Conservation (phyloP, 2,888 invertebrate genomes). For the Drosophila lutescens region DNA sequence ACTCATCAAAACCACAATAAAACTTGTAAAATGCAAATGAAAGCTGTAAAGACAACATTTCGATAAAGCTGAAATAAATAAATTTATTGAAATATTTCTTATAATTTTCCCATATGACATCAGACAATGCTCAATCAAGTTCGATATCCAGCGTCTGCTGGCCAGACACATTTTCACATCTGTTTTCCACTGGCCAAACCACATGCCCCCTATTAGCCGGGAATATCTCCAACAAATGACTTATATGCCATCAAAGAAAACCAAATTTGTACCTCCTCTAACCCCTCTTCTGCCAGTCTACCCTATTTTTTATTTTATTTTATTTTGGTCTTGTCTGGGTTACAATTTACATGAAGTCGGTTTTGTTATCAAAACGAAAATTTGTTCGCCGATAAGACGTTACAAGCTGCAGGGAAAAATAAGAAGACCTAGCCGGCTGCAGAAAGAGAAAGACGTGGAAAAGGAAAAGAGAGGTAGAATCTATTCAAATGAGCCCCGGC, state of each 20-base stretch:
- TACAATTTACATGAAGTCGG: slow-evolving; percentile 55
- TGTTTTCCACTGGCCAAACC: slow-evolving; percentile 24
- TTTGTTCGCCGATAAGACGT: slow-evolving; percentile 68
- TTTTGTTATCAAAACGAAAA: slow-evolving; percentile 72
- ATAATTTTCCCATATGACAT: slow-evolving; percentile 4
- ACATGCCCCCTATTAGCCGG: slow-evolving; percentile 30
- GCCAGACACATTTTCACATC: slow-evolving; percentile 15
- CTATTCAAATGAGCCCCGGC: slow-evolving; percentile 73
- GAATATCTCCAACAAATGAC: slow-evolving; percentile 37
- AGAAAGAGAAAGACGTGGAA: neutral
- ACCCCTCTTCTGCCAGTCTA: neutral
- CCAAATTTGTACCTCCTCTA: slow-evolving; percentile 21
- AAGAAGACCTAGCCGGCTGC: slow-evolving; percentile 32
- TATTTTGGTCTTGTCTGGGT: slow-evolving; percentile 33
- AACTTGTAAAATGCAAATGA: slow-evolving; percentile 15
- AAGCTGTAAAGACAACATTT: slow-evolving; percentile 4
- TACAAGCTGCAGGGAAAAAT: slow-evolving; percentile 51
- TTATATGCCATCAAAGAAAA: slow-evolving; percentile 22
- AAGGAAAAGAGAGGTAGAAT: slow-evolving; percentile 14
- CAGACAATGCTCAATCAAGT: slow-evolving; percentile 24
- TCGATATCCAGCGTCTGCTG: slow-evolving; percentile 1
- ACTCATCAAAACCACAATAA: neutral
- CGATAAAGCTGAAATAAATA: neutral
- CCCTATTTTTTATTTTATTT: slow-evolving; percentile 16
- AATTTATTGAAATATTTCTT: slow-evolving; percentile 6